Evolutionary conservation across 2,888 invertebrate species (phyloP).

Genomic region (Oegoconia quadripuncta): DNA sequence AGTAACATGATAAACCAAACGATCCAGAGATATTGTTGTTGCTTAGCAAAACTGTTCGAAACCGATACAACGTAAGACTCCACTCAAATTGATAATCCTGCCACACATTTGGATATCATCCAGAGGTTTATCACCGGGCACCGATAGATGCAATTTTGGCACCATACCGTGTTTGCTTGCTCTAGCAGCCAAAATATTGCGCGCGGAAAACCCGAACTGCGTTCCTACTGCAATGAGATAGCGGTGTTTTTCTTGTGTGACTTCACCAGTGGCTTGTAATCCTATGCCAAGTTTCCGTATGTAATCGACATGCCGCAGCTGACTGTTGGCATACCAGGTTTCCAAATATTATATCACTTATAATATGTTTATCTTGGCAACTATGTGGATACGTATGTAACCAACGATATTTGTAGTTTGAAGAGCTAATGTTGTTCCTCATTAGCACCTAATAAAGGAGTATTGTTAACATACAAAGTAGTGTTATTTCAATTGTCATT

Average conservation of each 20-base stretch:
- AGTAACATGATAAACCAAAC: no score
- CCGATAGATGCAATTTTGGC: slow-evolving; percentile 46
- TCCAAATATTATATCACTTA: slow-evolving; percentile 4
- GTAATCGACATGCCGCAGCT: slow-evolving; percentile 24
- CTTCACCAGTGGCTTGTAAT: slow-evolving; percentile 15
- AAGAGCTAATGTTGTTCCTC: no score
- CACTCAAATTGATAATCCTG: no score
- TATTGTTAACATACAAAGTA: no score
- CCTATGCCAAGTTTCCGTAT: slow-evolving; percentile 36
- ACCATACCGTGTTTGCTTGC: slow-evolving; percentile 32
- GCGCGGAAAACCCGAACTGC: slow-evolving; percentile 16
- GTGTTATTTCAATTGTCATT: no score
- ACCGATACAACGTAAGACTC: no score
- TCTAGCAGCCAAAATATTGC: slow-evolving; percentile 27
- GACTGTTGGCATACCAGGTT: slow-evolving; percentile 22
- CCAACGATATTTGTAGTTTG: no score
- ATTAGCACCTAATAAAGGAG: no score
- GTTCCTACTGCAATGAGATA: slow-evolving; percentile 24
- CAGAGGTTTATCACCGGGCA: slow-evolving; percentile 51
- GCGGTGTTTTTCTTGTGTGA: no score
- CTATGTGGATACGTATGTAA: neutral
- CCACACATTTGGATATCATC: slow-evolving; percentile 42
- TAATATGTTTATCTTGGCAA: slow-evolving; percentile 17
- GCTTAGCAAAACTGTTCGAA: no score
- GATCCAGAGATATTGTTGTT: no score